Evolutionary conservation across 2,797 vertebrate species (phyloP).

Genomic region (Alosa sapidissima): DNA sequence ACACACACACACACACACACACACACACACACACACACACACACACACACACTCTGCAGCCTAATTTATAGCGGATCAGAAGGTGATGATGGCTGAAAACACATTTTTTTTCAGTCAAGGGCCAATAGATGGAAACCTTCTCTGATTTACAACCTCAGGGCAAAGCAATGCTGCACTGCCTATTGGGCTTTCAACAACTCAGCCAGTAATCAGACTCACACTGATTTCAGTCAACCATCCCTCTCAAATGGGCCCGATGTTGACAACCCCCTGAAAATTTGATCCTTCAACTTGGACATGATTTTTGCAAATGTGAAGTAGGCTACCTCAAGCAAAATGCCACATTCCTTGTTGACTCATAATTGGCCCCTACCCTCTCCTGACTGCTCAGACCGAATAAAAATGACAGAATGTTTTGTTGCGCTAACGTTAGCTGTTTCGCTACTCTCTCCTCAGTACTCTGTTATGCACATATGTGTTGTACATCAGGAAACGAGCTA

Average conservation of each 20-base stretch:
- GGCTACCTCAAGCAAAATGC: background rate
- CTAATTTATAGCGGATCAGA: background rate
- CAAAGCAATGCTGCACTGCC: background rate
- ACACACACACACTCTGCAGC: background rate
- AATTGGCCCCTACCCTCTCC: background rate
- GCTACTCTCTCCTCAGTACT: background rate
- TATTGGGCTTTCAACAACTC: background rate
- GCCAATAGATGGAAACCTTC: background rate
- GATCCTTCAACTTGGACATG: background rate
- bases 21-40: background rate
- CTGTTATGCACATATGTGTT: background rate
- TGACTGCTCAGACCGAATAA: no score
- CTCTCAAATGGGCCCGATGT: background rate
- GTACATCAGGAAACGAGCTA: background rate
- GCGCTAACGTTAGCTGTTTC: background rate
- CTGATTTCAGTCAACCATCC: background rate
- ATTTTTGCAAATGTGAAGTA: background rate
- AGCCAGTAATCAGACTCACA: background rate
- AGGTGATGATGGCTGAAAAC: background rate
- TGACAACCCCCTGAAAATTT: background rate
- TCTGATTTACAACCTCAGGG: background rate
- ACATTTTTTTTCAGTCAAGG: background rate
- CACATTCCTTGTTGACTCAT: background rate
- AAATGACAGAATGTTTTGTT: no score
- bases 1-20: background rate